Evolutionary conservation across 2,888 invertebrate genomes (phyloP).

Genomic region (Ophioninae sp.): DNA sequence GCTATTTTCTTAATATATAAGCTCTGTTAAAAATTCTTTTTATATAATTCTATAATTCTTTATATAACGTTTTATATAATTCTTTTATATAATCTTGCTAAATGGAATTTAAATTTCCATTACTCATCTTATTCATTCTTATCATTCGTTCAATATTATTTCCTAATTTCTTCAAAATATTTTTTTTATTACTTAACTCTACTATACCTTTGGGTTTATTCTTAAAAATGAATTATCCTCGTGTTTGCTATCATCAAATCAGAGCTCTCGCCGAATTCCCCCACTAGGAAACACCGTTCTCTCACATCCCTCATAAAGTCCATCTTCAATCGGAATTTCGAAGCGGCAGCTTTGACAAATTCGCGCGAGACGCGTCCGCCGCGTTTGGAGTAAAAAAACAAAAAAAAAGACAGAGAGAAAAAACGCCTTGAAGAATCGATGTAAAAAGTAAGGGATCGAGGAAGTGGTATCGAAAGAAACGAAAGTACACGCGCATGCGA

Average conservation of each 20-base stretch:
- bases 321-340: background rate
- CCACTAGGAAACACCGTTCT: background rate
- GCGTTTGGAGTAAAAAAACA: background rate
- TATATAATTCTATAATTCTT: no score
- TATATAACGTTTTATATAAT: no score
- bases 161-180: no score
- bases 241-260: background rate
- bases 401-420: background rate
- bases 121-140: no score
- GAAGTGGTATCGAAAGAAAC: background rate
- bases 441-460: background rate
- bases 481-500: background rate
- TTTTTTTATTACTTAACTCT: no score
- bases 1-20: no score
- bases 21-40: no score
- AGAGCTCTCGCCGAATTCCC: background rate
- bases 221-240: no score
- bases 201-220: no score
- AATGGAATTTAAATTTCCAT: no score
- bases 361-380: background rate
- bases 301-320: background rate
- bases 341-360: constrained; percentile 9
- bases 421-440: background rate
- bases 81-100: no score
- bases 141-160: no score